phyloP scores from a whole-genome alignment of 2,888 invertebrate genomes.

The Ormyrus nitidulus region DNA sequence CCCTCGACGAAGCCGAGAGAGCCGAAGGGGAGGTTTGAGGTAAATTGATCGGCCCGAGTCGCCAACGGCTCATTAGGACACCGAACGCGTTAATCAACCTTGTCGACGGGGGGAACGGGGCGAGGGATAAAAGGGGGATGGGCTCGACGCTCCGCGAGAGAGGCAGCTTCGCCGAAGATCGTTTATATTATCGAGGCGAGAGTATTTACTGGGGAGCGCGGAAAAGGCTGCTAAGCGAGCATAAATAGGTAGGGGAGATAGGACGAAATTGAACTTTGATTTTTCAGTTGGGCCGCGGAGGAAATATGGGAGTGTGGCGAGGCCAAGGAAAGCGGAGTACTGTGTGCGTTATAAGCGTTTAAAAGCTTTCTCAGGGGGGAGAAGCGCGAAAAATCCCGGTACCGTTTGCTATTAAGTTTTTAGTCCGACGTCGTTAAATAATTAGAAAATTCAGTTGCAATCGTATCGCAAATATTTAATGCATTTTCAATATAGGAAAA shows the following conservation, averaged over 20 bases:
- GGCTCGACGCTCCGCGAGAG: not conserved
- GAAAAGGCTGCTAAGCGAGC: not conserved
- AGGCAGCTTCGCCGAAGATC: constrained; percentile 6
- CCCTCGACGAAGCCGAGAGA: constrained; percentile 4
- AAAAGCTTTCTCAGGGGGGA: too few relatives aligned
- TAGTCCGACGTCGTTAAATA: too few relatives aligned
- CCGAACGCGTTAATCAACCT: constrained; percentile 37
- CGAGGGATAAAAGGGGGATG: constrained; percentile 10
- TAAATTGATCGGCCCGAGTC: constrained; percentile 44
- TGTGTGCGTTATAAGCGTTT: too few relatives aligned
- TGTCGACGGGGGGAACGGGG: constrained; percentile 5
- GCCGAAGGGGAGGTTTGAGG: not conserved
- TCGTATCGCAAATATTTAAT: too few relatives aligned
- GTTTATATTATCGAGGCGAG: constrained; percentile 15
- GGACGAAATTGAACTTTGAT: constrained; percentile 3
- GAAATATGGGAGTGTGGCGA: too few relatives aligned
- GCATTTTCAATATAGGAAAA: too few relatives aligned
- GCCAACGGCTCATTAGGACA: constrained; percentile 41
- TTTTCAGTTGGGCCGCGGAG: not conserved
- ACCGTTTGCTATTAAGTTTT: too few relatives aligned
- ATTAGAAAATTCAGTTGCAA: too few relatives aligned
- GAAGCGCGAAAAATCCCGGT: too few relatives aligned
- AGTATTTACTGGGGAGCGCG: not conserved
- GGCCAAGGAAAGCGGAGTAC: too few relatives aligned
- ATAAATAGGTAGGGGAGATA: constrained; percentile 18